Evolutionary conservation across 2,797 vertebrate species (phyloP).

Genomic region (Helicolenus hilgendorfi): DNA sequence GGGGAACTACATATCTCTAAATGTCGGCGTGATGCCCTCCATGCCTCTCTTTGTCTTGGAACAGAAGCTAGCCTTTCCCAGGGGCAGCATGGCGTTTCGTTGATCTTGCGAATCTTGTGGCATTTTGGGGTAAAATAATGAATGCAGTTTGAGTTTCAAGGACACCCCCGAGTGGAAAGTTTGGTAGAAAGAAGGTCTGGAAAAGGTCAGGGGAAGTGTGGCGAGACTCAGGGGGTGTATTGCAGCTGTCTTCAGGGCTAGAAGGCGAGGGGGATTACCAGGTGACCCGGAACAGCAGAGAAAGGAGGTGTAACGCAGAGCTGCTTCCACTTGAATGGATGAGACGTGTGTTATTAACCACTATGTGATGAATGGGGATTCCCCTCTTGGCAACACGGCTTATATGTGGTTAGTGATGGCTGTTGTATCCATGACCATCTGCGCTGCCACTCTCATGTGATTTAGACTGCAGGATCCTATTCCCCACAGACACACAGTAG

Average conservation of each 20-base stretch:
- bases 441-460: constrained; percentile 32
- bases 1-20: constrained; percentile 34
- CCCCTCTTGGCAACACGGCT: constrained; percentile 16
- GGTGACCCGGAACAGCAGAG: constrained; percentile 18
- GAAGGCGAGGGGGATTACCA: not conserved
- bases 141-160: constrained; percentile 74
- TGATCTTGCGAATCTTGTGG: constrained; percentile 65
- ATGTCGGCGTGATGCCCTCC: constrained; percentile 55
- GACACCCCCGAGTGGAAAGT: constrained; percentile 39
- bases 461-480: constrained; percentile 20
- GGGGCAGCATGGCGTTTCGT: constrained; percentile 27
- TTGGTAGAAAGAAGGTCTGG: constrained; percentile 35
- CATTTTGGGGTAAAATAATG: constrained; percentile 78
- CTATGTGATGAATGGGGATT: constrained; percentile 65
- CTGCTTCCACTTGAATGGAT: not conserved
- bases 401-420: constrained; percentile 36
- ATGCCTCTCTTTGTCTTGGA: not conserved
- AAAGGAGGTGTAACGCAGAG: not conserved
- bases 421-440: constrained; percentile 36
- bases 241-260: constrained; percentile 19
- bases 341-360: constrained; percentile 23
- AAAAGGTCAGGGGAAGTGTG: constrained; percentile 49
- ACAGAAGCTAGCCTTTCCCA: constrained; percentile 16
- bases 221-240: not conserved
- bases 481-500: constrained; percentile 28